phyloP scores from a whole-genome alignment of 2,113 vertebrate genomes.

The Anser brachyrhynchus region DNA sequence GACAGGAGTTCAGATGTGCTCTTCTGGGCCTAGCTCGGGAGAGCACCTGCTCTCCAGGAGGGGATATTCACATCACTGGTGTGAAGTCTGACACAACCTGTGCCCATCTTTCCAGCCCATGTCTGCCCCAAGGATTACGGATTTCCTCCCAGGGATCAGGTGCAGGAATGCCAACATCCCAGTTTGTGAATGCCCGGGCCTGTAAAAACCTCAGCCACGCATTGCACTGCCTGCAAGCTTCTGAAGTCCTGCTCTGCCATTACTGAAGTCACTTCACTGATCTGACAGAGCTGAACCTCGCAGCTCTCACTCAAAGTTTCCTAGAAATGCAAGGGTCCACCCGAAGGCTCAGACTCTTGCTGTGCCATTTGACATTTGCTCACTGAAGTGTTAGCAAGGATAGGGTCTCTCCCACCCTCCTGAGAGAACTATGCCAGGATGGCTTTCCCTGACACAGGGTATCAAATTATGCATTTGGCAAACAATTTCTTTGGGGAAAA shows the following conservation, averaged over 20 bases:
- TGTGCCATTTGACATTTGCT: neutral
- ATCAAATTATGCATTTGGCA: neutral
- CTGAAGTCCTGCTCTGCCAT: rapidly evolving
- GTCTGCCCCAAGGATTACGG: neutral
- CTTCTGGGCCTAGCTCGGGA: neutral
- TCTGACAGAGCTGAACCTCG: neutral
- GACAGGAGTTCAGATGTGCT: neutral
- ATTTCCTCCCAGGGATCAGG: neutral
- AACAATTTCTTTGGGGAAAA: neutral
- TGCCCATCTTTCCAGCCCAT: neutral
- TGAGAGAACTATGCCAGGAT: neutral
- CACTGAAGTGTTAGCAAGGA: neutral
- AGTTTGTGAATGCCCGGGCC: neutral
- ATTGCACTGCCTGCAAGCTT: neutral
- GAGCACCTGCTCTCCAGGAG: neutral
- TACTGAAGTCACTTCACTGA: rapidly evolving
- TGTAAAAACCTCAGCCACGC: neutral
- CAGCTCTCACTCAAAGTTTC: neutral
- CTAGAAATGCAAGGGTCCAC: neutral
- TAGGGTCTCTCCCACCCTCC: neutral
- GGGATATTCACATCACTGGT: neutral
- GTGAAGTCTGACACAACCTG: neutral
- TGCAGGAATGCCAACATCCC: neutral
- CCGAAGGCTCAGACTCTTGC: neutral
- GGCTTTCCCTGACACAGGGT: neutral